Conservation (phyloP, 2,888 invertebrate genomes). For the Cheilosia variabilis region DNA sequence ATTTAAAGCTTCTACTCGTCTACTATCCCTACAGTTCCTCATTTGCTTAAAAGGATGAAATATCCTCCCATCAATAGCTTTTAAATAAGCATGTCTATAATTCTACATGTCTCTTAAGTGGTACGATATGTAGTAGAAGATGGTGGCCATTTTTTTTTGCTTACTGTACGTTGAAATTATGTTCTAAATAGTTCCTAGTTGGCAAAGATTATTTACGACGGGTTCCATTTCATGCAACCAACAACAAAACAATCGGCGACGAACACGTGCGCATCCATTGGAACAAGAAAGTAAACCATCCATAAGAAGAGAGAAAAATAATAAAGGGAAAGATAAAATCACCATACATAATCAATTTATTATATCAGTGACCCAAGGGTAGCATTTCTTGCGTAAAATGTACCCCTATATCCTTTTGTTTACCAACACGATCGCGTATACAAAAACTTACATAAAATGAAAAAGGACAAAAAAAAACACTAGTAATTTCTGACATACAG, state of each 20-base stretch:
- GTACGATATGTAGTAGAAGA: too few relatives aligned
- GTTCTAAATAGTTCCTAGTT: background rate
- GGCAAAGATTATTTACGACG: background rate
- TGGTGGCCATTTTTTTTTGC: too few relatives aligned
- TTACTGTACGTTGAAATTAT: too few relatives aligned
- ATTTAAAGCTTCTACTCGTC: too few relatives aligned
- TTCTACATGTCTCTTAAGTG: too few relatives aligned
- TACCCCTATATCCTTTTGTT: conserved; percentile 67
- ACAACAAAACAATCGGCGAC: conserved; percentile 49
- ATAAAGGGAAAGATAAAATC: conserved; percentile 73
- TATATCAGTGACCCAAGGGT: conserved; percentile 74
- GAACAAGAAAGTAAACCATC: conserved; percentile 78
- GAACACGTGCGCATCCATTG: conserved; percentile 82
- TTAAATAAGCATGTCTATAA: too few relatives aligned
- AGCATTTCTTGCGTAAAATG: conserved; percentile 60
- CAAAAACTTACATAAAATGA: conserved; percentile 46
- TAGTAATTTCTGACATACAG: conserved; percentile 5
- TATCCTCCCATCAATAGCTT: too few relatives aligned
- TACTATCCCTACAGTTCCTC: too few relatives aligned
- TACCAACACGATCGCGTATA: conserved; percentile 50
- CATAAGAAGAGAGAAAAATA: conserved; percentile 68
- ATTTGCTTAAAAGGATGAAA: too few relatives aligned
- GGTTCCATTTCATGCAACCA: background rate
- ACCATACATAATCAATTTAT: conserved; percentile 76
- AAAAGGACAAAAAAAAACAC: conserved; percentile 22